Conservation (phyloP, 2,888 invertebrate genomes). For the Meiosimyza decipiens region DNA sequence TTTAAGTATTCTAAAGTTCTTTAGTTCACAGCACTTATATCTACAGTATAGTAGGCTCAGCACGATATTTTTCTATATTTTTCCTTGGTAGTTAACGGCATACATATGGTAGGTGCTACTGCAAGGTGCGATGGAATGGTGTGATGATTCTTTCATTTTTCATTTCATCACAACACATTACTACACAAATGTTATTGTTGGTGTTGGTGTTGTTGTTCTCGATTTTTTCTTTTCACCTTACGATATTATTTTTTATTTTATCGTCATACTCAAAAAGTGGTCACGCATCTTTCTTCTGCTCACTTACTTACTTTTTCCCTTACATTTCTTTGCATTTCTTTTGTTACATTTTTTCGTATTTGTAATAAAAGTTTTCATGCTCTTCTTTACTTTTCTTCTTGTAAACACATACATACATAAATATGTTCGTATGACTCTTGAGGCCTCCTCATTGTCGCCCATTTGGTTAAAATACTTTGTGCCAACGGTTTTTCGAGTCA, state of each 20-base stretch:
- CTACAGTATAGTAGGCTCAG: too few relatives aligned
- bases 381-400: slow-evolving; percentile 36
- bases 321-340: slow-evolving; percentile 5
- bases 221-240: background rate
- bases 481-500: slow-evolving; percentile 58
- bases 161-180: too few relatives aligned
- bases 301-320: slow-evolving; percentile 1
- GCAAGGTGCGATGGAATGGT: too few relatives aligned
- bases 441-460: slow-evolving; percentile 14
- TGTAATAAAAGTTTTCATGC: slow-evolving; percentile 30
- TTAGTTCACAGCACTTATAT: too few relatives aligned
- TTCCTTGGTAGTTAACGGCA: too few relatives aligned
- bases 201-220: slow-evolving; percentile 2
- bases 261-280: slow-evolving; percentile 21
- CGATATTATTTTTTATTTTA: slow-evolving; percentile 18
- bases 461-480: slow-evolving; percentile 58
- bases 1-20: too few relatives aligned
- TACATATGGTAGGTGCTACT: too few relatives aligned
- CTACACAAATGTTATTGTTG: background rate
- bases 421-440: slow-evolving; percentile 36
- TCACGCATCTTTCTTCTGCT: slow-evolving; percentile 35
- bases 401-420: background rate
- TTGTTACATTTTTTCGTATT: slow-evolving; percentile 28
- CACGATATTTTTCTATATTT: too few relatives aligned
- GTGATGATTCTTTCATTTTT: too few relatives aligned